Conservation (phyloP, 2,113 vertebrate species). For the Coracopsis vasa region DNA sequence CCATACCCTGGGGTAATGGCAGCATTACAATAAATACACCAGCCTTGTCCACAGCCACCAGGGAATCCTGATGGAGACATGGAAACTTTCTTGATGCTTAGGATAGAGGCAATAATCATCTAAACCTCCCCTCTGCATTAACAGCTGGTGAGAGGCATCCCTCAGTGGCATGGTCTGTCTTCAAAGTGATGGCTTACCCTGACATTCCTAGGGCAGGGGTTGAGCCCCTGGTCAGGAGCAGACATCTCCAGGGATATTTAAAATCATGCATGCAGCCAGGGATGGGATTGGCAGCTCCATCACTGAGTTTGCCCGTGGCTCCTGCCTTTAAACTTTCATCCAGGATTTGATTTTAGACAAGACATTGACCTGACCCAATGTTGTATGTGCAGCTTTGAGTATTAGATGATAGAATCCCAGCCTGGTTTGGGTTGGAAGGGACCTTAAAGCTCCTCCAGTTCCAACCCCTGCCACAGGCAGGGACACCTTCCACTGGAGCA, state of each 20-base stretch:
- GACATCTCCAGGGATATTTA: too few species aligned
- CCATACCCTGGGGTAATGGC: neutral
- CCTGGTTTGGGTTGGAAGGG: neutral
- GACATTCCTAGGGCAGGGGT: neutral
- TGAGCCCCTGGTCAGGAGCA: neutral
- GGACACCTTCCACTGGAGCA: neutral
- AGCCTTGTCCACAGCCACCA: neutral
- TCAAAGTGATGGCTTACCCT: neutral
- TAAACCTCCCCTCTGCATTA: too few species aligned
- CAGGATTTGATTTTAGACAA: neutral
- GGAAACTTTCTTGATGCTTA: rapidly evolving
- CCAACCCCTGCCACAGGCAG: neutral
- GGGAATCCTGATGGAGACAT: neutral
- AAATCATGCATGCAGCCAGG: rapidly evolving
- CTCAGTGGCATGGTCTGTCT: neutral
- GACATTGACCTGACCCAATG: rapidly evolving
- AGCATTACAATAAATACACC: neutral
- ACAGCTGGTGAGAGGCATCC: neutral
- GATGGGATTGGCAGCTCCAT: neutral
- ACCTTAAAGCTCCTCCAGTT: neutral
- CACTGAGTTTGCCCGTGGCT: neutral
- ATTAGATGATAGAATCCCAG: neutral
- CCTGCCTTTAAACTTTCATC: neutral
- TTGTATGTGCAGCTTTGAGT: neutral
- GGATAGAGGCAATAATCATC: rapidly evolving